These are phyloP conservation scores for Aromia moschata DNA, from an alignment of 2,888 invertebrate species.

Conservation along the genomic window DNA sequence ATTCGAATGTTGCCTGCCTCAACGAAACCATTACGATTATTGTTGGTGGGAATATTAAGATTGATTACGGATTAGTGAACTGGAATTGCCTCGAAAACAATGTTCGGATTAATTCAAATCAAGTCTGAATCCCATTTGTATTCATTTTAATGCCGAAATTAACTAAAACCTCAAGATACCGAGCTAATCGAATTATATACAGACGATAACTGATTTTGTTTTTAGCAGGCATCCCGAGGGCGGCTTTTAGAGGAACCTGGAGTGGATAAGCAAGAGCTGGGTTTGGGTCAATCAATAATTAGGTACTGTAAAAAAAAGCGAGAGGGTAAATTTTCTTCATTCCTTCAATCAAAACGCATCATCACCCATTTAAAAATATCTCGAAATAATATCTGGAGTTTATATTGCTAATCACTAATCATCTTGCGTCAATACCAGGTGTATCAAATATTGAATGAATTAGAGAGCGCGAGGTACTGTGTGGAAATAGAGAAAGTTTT, in stretches of 20 bases:
- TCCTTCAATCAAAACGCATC: too few relatives aligned
- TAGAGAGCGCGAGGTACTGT: too few relatives aligned
- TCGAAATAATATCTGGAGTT: too few relatives aligned
- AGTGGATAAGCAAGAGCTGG: too few relatives aligned
- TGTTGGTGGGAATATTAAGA: constrained; percentile 26
- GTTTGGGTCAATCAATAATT: too few relatives aligned
- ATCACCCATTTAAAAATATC: too few relatives aligned
- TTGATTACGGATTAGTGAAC: constrained; percentile 27
- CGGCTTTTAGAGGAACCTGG: not conserved
- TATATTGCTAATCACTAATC: too few relatives aligned
- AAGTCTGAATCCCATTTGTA: constrained; percentile 18
- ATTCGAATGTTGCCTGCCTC: constrained; percentile 6
- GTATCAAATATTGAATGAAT: too few relatives aligned
- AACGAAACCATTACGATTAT: constrained; percentile 17
- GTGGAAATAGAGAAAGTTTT: too few relatives aligned
- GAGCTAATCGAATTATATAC: constrained; percentile 20
- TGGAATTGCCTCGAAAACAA: constrained; percentile 22
- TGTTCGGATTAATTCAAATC: constrained; percentile 26
- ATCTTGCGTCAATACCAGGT: too few relatives aligned
- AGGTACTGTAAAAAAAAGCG: too few relatives aligned
- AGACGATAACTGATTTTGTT: not conserved
- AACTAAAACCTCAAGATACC: constrained; percentile 20
- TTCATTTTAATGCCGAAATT: constrained; percentile 18
- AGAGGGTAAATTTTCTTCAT: too few relatives aligned
- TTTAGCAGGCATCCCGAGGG: not conserved